These are phyloP conservation scores for Ectropis crepuscularia DNA, from an alignment of 2,888 invertebrate genomes.

Conservation along the genomic window DNA sequence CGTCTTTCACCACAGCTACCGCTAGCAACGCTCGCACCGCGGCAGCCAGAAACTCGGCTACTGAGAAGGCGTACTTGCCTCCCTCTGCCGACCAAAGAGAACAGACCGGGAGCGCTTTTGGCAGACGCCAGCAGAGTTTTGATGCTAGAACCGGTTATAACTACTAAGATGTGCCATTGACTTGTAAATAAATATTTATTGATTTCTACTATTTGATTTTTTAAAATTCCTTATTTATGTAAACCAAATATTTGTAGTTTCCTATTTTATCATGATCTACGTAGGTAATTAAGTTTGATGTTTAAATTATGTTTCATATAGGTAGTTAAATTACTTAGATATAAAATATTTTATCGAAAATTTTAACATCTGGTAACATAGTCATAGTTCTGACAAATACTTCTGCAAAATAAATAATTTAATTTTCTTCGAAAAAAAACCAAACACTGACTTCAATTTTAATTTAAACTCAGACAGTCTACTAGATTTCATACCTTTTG, in stretches of 20 bases:
- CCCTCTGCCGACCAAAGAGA: constrained; percentile 46
- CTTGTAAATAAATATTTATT: constrained; percentile 42
- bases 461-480: too few relatives aligned
- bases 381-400: too few relatives aligned
- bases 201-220: constrained; percentile 6
- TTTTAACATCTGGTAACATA: too few relatives aligned
- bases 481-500: too few relatives aligned
- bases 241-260: background rate
- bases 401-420: too few relatives aligned
- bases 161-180: constrained; percentile 33
- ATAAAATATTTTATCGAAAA: too few relatives aligned
- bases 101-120: constrained; percentile 39
- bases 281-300: too few relatives aligned
- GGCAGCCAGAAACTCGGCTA: constrained; percentile 25
- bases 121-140: constrained; percentile 51
- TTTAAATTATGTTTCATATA: too few relatives aligned
- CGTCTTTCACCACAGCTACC: constrained; percentile 12
- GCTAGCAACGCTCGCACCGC: constrained; percentile 6
- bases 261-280: background rate
- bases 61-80: constrained; percentile 61
- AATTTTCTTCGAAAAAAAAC: too few relatives aligned
- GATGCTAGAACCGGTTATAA: constrained; percentile 60
- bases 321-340: too few relatives aligned
- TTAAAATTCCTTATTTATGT: background rate
- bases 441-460: too few relatives aligned